These are phyloP conservation scores for Aricia artaxerxes DNA, from an alignment of 2,888 invertebrate species.

Conservation along the genomic window DNA sequence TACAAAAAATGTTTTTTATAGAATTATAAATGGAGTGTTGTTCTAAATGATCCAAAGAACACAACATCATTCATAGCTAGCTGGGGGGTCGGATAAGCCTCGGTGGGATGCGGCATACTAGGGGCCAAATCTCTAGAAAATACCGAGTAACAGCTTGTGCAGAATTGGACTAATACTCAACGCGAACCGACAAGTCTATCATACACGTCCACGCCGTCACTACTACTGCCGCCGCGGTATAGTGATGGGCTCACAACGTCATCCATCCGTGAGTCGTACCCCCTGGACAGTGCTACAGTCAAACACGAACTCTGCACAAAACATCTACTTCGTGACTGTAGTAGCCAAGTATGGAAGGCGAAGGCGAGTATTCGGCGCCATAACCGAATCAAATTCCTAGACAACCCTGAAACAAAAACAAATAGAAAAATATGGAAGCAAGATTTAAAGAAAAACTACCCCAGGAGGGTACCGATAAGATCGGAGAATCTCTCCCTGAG, in stretches of 20 bases:
- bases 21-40: no score
- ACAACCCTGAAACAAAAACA: no score
- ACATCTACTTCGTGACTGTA: no score
- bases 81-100: not conserved
- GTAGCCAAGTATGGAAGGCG: no score
- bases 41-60: no score
- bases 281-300: not conserved
- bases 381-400: not conserved
- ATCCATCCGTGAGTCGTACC: constrained; percentile 6
- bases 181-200: constrained; percentile 15
- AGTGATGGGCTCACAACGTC: not conserved
- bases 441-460: no score
- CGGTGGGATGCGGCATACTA: constrained; percentile 1
- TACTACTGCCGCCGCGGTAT: constrained; percentile 9
- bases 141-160: constrained; percentile 1
- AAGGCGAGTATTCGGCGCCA: no score
- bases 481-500: no score
- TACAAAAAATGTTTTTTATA: no score
- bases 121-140: not conserved
- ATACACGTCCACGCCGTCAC: constrained; percentile 1
- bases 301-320: not conserved
- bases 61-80: no score
- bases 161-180: not conserved
- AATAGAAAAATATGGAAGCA: no score
- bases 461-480: no score